Evolutionary conservation across 2,797 vertebrate genomes (phyloP).

Genomic region (Gobionotothen gibberifrons): DNA sequence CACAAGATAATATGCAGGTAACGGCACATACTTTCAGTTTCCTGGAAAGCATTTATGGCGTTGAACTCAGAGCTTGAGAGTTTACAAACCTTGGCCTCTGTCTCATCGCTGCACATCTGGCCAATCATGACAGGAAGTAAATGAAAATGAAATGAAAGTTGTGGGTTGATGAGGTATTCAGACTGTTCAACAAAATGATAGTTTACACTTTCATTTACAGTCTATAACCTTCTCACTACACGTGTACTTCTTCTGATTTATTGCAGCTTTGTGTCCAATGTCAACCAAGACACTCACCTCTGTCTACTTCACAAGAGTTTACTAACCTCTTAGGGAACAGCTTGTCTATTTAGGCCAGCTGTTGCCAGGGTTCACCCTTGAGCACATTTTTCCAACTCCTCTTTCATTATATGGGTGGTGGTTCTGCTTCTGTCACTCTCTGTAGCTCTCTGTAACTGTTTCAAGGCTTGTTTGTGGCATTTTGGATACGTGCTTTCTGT

Average conservation of each 20-base stretch:
- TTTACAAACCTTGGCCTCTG: neutral
- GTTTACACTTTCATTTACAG: too few relatives aligned
- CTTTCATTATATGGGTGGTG: constrained; percentile 17
- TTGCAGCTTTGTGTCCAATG: constrained; percentile 5
- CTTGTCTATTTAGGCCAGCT: constrained; percentile 19
- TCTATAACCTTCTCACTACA: neutral
- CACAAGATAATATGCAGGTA: neutral
- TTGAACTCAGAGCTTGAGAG: neutral
- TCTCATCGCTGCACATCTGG: neutral
- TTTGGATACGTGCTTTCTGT: constrained; percentile 34
- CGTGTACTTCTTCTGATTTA: constrained; percentile 10
- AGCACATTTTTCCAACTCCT: constrained; percentile 15
- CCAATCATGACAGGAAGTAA: neutral
- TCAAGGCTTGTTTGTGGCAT: constrained; percentile 11
- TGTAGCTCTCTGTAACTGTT: constrained; percentile 25
- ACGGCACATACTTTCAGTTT: neutral
- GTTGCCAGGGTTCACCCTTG: constrained; percentile 37
- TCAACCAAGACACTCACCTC: constrained; percentile 34
- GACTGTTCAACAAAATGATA: neutral
- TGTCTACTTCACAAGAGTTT: constrained; percentile 21
- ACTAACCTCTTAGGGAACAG: constrained; percentile 17
- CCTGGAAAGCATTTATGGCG: neutral
- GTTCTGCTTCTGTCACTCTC: constrained; percentile 10
- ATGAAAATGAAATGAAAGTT: neutral
- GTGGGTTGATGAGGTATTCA: neutral